These are phyloP conservation scores for Eupithecia dodoneata DNA, from an alignment of 2,888 invertebrate genomes.

Conservation along the genomic window DNA sequence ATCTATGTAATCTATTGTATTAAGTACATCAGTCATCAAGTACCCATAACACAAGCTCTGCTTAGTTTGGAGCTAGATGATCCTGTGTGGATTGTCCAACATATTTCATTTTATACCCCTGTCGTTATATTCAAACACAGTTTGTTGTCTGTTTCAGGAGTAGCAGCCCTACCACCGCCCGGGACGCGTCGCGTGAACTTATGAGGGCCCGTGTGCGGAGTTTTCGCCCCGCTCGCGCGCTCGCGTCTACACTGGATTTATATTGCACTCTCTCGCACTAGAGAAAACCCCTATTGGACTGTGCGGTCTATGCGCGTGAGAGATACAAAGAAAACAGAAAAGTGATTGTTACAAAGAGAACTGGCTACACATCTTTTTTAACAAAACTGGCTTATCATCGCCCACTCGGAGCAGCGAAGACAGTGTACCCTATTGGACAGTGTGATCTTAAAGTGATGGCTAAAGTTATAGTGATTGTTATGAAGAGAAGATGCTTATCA, in stretches of 20 bases:
- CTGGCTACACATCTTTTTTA: too few species aligned
- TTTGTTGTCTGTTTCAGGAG: constrained; percentile 15
- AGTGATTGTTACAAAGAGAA: not conserved
- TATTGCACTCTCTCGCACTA: not conserved
- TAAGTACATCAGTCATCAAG: too few species aligned
- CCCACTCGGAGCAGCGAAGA: not conserved
- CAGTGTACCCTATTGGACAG: not conserved
- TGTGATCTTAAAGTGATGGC: not conserved
- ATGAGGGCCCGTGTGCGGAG: constrained; percentile 15
- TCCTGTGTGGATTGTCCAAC: too few species aligned
- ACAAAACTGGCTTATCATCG: not conserved
- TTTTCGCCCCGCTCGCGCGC: not conserved
- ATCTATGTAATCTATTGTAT: too few species aligned
- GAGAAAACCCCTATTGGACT: not conserved
- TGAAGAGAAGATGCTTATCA: not conserved
- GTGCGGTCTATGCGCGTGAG: not conserved
- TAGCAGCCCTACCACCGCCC: constrained; percentile 23
- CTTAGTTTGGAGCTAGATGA: too few species aligned
- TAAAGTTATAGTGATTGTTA: not conserved
- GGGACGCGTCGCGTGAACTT: constrained; percentile 17
- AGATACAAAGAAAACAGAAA: too few species aligned
- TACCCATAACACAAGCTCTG: too few species aligned
- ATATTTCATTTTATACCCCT: not conserved
- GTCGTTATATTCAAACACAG: not conserved
- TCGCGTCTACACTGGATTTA: not conserved